A percentile compares a stretch with the other conserved stretches of the same genome.
phyloP scores from a whole-genome alignment of 2,797 vertebrate genomes.

The Heterohyrax brucei region DNA sequence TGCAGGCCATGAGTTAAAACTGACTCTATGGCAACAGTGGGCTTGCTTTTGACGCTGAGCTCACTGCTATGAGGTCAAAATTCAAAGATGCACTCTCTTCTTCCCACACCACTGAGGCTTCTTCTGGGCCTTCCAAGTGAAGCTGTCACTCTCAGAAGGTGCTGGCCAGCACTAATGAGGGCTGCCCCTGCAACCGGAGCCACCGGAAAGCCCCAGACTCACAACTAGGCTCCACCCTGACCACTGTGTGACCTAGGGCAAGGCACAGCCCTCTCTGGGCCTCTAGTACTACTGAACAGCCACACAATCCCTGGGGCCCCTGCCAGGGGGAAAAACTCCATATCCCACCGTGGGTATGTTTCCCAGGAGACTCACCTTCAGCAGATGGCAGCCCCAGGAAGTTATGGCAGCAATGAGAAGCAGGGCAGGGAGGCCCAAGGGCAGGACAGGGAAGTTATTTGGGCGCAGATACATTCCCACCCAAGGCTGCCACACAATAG shows the following conservation, averaged over 20 bases:
- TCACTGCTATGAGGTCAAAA: not conserved
- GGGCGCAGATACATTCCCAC: conserved; percentile 29
- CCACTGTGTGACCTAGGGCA: conserved; percentile 15
- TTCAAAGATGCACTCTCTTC: not conserved
- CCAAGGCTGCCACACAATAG: conserved; percentile 73
- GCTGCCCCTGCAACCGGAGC: not conserved
- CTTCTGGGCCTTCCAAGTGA: not conserved
- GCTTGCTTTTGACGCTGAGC: not conserved
- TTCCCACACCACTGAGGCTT: not conserved
- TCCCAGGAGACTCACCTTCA: not conserved
- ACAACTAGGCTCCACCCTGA: not conserved
- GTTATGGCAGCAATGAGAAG: not conserved
- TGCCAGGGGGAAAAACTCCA: conserved; percentile 45
- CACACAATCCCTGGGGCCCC: conserved; percentile 34
- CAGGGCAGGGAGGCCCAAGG: not conserved
- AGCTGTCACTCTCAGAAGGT: not conserved
- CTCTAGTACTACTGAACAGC: not conserved
- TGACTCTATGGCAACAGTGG: not conserved
- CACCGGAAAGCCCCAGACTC: not conserved
- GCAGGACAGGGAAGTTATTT: conserved; percentile 57
- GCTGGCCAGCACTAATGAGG: not conserved
- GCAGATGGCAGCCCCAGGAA: conserved; percentile 54
- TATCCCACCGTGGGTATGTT: not conserved
- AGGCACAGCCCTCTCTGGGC: conserved; percentile 42
- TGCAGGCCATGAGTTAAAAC: not conserved